Base-by-base conservation (phyloP, 64 coral and sea anemone genomes). In the Acropora tenuis region DNA sequence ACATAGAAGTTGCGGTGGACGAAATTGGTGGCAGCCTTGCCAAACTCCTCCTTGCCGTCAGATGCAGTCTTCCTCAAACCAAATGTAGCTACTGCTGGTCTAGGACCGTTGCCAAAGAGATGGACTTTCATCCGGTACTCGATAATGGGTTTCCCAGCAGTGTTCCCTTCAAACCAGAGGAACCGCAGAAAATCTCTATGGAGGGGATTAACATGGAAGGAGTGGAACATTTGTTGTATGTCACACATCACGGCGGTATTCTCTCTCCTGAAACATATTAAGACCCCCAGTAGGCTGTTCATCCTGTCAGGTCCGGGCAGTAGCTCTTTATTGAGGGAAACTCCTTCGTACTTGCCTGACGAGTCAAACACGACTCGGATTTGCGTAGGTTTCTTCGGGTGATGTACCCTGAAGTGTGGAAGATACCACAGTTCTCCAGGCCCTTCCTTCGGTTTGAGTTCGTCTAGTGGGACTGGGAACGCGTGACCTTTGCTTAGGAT, bases 401-500 rank as follows among this genome's bases (percentile, higher is more conserved):
- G 60, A 15, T 63, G 16, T 13, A 63, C 60, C 13, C 60, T 8
- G 13, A 63, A 63, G 60, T 63, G 60, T 15, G 60, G 60, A 15
- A 63, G 60, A 15, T 5, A 63, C 60, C 60, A 63, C 60, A 63
- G 6, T 55, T 55, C 52, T 55, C 52, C 52, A 55, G 52, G 52
- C 52, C 52, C 10, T 55, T 4, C 52, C 52, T 55, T 55, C 52
- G 52, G 52, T 55, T 55, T 55, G 52, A 55, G 52, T 55, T 55
- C 52, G 52, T 63, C 60, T 15, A 13, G 13, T 1, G 10, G 60
- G 60, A 63, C 60, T 63, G 15, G 60, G 84, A 11, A 80, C 58
- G 19, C 75, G 74, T 7, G 82, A 80, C 83, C 83, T 48, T 76
- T 87, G 19, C 20, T 6, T 17, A 95, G 47, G 43, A 88, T 74